These are phyloP conservation scores for Oikopleura dioica DNA, from an alignment of 23 tunicate genomes.

Conservation along the genomic window DNA sequence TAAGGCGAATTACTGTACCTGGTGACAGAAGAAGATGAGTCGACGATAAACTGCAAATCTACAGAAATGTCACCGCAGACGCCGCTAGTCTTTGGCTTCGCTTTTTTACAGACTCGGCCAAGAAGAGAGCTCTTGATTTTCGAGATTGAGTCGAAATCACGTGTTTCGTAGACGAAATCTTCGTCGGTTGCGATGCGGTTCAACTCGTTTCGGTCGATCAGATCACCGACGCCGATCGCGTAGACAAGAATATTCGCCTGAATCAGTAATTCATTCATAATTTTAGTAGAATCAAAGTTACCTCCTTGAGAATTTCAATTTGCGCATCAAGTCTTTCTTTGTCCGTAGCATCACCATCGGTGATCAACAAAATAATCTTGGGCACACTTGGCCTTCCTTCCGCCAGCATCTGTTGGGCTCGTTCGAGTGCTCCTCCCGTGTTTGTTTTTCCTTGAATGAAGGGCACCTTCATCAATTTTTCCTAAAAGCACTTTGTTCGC, in stretches of 20 bases:
- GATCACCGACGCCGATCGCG: background rate
- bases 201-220: background rate
- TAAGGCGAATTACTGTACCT: background rate
- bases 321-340: too few relatives aligned
- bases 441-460: conserved; percentile 2
- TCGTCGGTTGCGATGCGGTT: background rate
- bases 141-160: conserved; percentile 4
- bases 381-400: background rate
- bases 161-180: background rate
- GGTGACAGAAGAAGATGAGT: background rate
- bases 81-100: background rate
- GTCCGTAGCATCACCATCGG: conserved; percentile 11
- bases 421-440: conserved; percentile 9
- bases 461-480: background rate
- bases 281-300: too few relatives aligned
- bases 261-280: too few relatives aligned
- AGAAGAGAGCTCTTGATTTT: background rate
- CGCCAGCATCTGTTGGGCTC: background rate
- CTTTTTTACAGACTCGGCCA: background rate
- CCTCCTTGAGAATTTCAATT: too few relatives aligned
- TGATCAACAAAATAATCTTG: background rate
- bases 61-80: background rate
- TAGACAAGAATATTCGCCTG: background rate
- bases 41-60: conserved; percentile 6
- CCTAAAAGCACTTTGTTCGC: background rate